Percentiles rank a stretch among this genome's conserved stretches.
phyloP scores from a whole-genome alignment of 2,113 vertebrate species.

The Limnothrissa miodon region DNA sequence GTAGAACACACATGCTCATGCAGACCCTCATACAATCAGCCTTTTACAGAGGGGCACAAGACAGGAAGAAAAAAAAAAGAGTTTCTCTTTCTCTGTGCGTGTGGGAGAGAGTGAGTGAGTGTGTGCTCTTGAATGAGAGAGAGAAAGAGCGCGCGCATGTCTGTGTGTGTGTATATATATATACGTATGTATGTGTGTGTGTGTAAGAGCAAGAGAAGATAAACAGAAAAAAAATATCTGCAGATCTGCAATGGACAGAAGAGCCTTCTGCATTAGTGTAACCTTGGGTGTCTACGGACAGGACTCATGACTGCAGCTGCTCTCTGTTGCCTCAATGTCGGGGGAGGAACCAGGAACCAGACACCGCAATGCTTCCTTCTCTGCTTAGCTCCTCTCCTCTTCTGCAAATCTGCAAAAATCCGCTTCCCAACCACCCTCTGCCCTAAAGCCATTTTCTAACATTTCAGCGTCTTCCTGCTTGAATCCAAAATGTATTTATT shows the following conservation, averaged over 20 bases:
- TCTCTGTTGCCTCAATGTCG: not conserved
- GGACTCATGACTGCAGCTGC: conserved; percentile 36
- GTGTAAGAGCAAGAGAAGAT: not conserved
- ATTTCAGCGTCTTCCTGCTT: too few relatives aligned
- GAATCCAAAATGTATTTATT: too few relatives aligned
- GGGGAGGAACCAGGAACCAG: conserved; percentile 8
- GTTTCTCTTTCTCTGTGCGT: not conserved
- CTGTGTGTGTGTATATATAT: too few relatives aligned
- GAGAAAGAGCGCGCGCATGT: too few relatives aligned
- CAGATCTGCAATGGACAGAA: not conserved
- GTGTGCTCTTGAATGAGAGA: too few relatives aligned
- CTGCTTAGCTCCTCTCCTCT: not conserved
- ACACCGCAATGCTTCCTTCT: not conserved
- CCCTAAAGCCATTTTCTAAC: too few relatives aligned
- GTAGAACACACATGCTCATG: not conserved
- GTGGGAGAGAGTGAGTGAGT: not conserved
- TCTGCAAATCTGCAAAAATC: not conserved
- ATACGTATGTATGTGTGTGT: not conserved
- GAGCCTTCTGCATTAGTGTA: not conserved
- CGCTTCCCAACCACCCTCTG: not conserved
- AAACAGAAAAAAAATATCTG: too few relatives aligned
- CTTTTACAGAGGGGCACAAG: not conserved
- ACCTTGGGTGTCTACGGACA: conserved; percentile 31
- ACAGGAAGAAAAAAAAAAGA: not conserved
- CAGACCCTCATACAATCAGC: not conserved